Base-by-base conservation (phyloP, 64 coral and sea anemone genomes). In the Anthopleura sola region DNA sequence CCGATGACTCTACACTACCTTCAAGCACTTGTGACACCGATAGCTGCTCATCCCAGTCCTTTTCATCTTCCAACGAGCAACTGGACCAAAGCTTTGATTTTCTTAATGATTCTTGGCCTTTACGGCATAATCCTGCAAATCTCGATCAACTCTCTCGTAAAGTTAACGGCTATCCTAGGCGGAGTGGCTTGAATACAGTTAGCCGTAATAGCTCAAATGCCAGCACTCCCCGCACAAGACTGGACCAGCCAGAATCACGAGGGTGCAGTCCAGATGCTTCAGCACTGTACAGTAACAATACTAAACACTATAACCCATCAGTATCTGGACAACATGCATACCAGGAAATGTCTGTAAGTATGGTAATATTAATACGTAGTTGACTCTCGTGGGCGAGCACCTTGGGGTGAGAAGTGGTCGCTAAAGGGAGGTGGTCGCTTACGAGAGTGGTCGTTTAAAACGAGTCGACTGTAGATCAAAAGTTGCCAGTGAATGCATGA, bases 251-350 rank as follows among this genome's bases (percentile, higher is more conserved):
- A 26, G 21, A 3, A 62, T 5, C 58, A 62, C 21, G n/a, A 26
- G 58, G 76, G 0, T 33, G 76, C 47, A 77, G 31, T 77, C 37
- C 75, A 19, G 76, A 86, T 91, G 89, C 89, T 49, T 86, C 83
- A 13, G 60, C 89, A 11, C 55, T 91, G 29, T 91, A 91, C 55
- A 81, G n/a, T 32, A 86, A 68, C 75, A 80, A 1, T 24, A 37
- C 32, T 6, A 79, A 40, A 18, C 84, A 91, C 76, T 91, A 85
- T 51, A 91, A 91, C 56, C 89, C 89, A 37, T 91, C 89, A 12
- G 83, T 58, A 12, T 85, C 83, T 21, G 89, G 89, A 81, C 84
- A 91, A 23, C 83, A 68, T 29, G 81, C 76, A 9, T 33, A 14
- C 24, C 37, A n/a, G 39, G 76, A 79, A 62, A 62, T 62, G 58